These are phyloP conservation scores for Theonella swinhoei DNA, from an alignment of 37 sponge, comb jelly and placozoan genomes.

Conservation along the genomic window DNA sequence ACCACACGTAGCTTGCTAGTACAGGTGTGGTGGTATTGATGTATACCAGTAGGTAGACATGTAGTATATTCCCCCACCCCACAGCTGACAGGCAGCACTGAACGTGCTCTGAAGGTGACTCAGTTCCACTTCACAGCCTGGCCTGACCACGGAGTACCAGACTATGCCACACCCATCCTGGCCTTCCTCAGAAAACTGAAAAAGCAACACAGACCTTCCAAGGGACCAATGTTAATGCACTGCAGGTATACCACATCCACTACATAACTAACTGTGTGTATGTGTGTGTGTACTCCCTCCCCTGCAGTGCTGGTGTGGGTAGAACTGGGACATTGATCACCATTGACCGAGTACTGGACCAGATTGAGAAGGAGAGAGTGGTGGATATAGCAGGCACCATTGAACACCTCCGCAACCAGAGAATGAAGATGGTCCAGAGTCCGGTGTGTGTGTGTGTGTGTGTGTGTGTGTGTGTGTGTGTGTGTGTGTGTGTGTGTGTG, in stretches of 20 bases:
- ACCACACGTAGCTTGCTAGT: constrained; percentile 43
- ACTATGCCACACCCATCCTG: constrained; percentile 68
- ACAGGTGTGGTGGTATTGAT: not conserved
- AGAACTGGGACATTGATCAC: constrained; percentile 79
- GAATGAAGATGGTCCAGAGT: constrained; percentile 69
- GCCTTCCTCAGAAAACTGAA: constrained; percentile 33
- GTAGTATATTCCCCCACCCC: not conserved
- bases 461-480: too few species aligned
- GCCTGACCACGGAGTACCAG: constrained; percentile 79
- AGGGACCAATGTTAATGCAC: constrained; percentile 58
- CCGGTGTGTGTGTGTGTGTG: not conserved
- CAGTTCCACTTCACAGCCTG: constrained; percentile 78
- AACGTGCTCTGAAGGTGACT: constrained; percentile 20
- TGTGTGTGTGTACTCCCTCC: not conserved
- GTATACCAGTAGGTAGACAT: not conserved
- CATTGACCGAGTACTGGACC: constrained; percentile 66
- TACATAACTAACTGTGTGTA: not conserved
- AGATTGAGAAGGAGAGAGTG: constrained; percentile 42
- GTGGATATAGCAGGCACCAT: constrained; percentile 55
- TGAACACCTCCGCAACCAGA: constrained; percentile 46
- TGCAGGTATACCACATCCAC: constrained; percentile 41
- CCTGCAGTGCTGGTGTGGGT: constrained; percentile 82
- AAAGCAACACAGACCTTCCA: not conserved
- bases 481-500: too few species aligned
- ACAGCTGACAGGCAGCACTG: not conserved